Percentiles rank a stretch among this genome's conserved stretches.
Conservation (phyloP, 2,113 vertebrate species). For the Hippocampus abdominalis region DNA sequence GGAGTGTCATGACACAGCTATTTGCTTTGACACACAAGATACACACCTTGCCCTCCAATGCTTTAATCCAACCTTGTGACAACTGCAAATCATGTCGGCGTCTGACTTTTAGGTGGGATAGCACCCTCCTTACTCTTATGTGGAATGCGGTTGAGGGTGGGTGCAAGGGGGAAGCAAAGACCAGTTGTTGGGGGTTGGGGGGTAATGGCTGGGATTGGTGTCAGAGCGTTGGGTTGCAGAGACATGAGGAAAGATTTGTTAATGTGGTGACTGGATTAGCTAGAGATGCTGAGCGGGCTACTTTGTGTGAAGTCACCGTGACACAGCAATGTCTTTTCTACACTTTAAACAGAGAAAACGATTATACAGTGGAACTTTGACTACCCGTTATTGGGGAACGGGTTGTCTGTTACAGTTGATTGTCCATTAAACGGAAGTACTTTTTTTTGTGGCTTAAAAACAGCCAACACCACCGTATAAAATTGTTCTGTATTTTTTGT, state of each 20-base stretch:
- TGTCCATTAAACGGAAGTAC: too few species aligned
- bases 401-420: too few species aligned
- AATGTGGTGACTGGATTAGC: not conserved
- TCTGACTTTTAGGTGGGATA: conserved; percentile 9
- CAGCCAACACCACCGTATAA: too few species aligned
- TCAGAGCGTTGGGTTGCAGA: conserved; percentile 7
- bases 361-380: not conserved
- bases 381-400: too few species aligned
- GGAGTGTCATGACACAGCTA: conserved; percentile 4
- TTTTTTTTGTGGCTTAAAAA: too few species aligned
- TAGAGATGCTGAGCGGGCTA: conserved; percentile 11
- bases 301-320: conserved; percentile 12
- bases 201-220: conserved; percentile 14
- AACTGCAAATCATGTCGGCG: conserved; percentile 39
- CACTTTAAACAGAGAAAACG: not conserved
- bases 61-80: conserved; percentile 47
- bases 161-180: not conserved
- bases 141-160: conserved; percentile 31
- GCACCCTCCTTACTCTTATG: conserved; percentile 10
- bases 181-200: conserved; percentile 44
- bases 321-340: conserved; percentile 20
- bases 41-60: not conserved
- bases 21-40: conserved; percentile 7
- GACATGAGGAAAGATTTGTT: not conserved
- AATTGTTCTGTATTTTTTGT: too few species aligned